Evolutionary conservation across 2,797 vertebrate genomes (phyloP), one percentile per base, ranked within the genome.

Genomic region (Hirundo rustica): DNA sequence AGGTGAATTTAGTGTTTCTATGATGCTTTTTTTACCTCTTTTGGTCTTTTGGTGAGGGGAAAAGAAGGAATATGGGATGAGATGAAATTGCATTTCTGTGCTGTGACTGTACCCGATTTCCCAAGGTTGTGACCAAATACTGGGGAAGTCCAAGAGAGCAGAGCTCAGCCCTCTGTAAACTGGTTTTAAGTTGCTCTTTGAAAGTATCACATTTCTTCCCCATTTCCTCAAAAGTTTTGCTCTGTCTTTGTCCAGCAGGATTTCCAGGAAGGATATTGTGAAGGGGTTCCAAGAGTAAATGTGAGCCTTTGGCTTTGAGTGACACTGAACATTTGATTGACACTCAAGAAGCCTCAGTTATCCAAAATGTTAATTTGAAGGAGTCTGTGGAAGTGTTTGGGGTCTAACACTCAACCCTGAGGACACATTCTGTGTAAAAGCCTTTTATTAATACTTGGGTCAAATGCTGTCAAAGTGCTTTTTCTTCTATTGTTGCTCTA

Each of bases 311-410:
- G 13, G 32, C 93, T 95, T 61, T 51, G 85, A 90, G 62, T 91
- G 51, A 62, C 90, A 71, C 72, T 96, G 89, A 76, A 85, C 66
- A 16, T 94, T 54, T 54, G 85, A 87, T 57, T 85, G 44, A 76
- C 85, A 72, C 76, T 95, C 66, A 68, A 80, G 76, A 23, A 93
- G 77, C 78, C 85, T 85, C 85, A 93, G 81, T 89, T 91, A 86
- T 58, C 93, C 40, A 4, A 51, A 89, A 88, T 83, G 78, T 92
- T 95, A 71, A 93, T 95, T 93, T 83, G 58, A 53, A 88, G 36
- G 65, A 54, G n/a, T 15, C 50, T 66, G 36, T 62, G 34, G 16
- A 57, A 81, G n/a, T 25, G 61, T 68, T 89, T 45, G 19, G 60
- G 50, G 61, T 79, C 72, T 92, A 55, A 89, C 86, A 81, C 44